phyloP scores from a whole-genome alignment of 2,888 invertebrate species.

The Lasioglossum malachurum region DNA sequence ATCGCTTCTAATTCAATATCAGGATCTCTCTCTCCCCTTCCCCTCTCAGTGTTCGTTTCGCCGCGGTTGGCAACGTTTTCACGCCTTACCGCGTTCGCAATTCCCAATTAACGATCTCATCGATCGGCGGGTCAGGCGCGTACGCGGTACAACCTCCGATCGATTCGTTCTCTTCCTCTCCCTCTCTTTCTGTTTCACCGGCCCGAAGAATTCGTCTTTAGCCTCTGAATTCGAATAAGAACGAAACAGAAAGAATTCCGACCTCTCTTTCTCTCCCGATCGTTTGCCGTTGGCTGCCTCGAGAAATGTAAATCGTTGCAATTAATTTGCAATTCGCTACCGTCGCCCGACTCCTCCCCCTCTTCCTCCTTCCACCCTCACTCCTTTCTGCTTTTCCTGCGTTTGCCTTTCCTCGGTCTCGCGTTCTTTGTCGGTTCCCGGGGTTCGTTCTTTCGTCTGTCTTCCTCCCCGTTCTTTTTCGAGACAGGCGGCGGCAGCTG shows the following conservation, averaged over 20 bases:
- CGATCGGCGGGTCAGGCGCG: slow-evolving; percentile 62
- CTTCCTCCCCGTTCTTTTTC: slow-evolving; percentile 27
- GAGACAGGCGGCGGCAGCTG: slow-evolving; percentile 66
- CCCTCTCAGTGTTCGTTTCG: background rate
- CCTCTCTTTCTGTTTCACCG: background rate
- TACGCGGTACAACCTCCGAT: slow-evolving; percentile 6
- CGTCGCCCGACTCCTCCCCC: slow-evolving; percentile 44
- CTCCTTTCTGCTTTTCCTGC: slow-evolving; percentile 38
- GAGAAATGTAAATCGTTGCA: slow-evolving; percentile 81
- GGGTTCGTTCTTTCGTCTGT: slow-evolving; percentile 40
- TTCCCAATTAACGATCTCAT: slow-evolving; percentile 78
- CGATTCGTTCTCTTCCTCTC: background rate
- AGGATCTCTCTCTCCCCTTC: slow-evolving; percentile 55
- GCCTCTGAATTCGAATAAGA: background rate
- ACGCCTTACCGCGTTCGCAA: slow-evolving; percentile 58
- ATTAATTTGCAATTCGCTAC: slow-evolving; percentile 82
- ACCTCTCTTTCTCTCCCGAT: slow-evolving; percentile 30
- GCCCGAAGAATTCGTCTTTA: background rate
- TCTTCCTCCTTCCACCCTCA: background rate
- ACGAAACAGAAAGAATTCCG: background rate
- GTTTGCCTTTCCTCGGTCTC: slow-evolving; percentile 16
- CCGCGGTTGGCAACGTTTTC: slow-evolving; percentile 18
- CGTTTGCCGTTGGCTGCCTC: slow-evolving; percentile 30
- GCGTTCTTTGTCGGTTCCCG: slow-evolving; percentile 4
- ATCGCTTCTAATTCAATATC: slow-evolving; percentile 83